These are phyloP conservation scores for Brachyhypopomus occidentalis DNA, from an alignment of 2,113 vertebrate genomes.

Conservation along the genomic window DNA sequence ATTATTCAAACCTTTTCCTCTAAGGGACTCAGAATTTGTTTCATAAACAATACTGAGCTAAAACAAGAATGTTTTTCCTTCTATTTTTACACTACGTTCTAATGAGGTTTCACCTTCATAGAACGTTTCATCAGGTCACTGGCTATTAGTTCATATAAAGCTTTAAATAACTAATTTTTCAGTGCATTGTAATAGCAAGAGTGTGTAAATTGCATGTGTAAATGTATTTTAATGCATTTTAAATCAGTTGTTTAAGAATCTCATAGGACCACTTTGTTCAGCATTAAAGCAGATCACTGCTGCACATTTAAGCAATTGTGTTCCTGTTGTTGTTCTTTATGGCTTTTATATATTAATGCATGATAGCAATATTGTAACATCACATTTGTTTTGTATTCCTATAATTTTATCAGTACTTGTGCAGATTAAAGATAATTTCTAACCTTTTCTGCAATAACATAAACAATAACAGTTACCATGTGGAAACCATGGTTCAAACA, in stretches of 20 bases:
- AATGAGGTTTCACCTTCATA: not conserved
- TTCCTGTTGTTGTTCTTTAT: too few species aligned
- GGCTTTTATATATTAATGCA: too few species aligned
- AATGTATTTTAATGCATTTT: not conserved
- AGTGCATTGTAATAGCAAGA: not conserved
- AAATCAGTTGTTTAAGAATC: not conserved
- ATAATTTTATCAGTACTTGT: not conserved
- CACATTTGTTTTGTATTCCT: not conserved
- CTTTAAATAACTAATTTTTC: not conserved
- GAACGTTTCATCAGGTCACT: not conserved
- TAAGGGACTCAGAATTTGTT: not conserved
- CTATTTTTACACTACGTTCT: too few species aligned
- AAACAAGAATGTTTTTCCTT: not conserved
- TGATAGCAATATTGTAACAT: too few species aligned
- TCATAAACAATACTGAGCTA: not conserved
- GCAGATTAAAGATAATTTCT: not conserved
- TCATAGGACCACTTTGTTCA: not conserved
- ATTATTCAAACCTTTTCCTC: not conserved
- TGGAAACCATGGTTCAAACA: constrained; percentile 5
- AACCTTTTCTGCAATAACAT: not conserved
- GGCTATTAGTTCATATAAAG: not conserved
- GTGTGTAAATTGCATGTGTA: not conserved
- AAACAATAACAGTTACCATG: not conserved
- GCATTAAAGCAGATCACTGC: too few species aligned
- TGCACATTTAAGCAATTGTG: too few species aligned